Evolutionary conservation across 2,797 vertebrate species (phyloP).

Genomic region (Pseudomugil gertrudae): DNA sequence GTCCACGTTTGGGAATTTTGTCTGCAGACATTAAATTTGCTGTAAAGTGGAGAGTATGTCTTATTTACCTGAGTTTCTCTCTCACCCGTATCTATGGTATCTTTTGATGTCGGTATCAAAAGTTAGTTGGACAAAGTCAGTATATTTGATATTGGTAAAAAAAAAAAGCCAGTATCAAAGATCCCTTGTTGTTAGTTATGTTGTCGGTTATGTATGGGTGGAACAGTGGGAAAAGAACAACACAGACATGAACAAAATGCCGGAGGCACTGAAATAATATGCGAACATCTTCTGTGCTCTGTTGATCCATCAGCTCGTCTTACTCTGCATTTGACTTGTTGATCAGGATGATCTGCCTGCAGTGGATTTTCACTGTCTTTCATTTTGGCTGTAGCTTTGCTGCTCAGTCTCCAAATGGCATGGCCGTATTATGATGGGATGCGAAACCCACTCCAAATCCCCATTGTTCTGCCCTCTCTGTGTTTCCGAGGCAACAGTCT

Average conservation of each 20-base stretch:
- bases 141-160: too few relatives aligned
- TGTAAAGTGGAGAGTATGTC: too few relatives aligned
- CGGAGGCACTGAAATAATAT: background rate
- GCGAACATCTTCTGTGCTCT: background rate
- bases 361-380: slow-evolving; percentile 19
- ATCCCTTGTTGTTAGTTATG: too few relatives aligned
- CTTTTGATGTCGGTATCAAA: too few relatives aligned
- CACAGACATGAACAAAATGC: background rate
- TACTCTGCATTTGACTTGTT: slow-evolving; percentile 33
- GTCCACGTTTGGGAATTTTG: too few relatives aligned
- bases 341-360: slow-evolving; percentile 36
- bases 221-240: too few relatives aligned
- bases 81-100: too few relatives aligned
- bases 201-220: background rate
- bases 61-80: too few relatives aligned
- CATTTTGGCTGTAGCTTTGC: slow-evolving; percentile 38
- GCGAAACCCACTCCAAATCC: slow-evolving; percentile 77
- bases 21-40: too few relatives aligned
- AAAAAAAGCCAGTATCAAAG: too few relatives aligned
- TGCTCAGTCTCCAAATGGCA: slow-evolving; percentile 64
- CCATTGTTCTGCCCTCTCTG: slow-evolving; percentile 83
- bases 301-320: slow-evolving; percentile 5
- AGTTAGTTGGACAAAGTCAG: too few relatives aligned
- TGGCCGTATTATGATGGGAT: slow-evolving; percentile 69
- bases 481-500: slow-evolving; percentile 84